Percentiles rank a stretch among this genome's conserved stretches.
Conservation (phyloP, 2,888 invertebrate species). For the Erebia ligea region DNA sequence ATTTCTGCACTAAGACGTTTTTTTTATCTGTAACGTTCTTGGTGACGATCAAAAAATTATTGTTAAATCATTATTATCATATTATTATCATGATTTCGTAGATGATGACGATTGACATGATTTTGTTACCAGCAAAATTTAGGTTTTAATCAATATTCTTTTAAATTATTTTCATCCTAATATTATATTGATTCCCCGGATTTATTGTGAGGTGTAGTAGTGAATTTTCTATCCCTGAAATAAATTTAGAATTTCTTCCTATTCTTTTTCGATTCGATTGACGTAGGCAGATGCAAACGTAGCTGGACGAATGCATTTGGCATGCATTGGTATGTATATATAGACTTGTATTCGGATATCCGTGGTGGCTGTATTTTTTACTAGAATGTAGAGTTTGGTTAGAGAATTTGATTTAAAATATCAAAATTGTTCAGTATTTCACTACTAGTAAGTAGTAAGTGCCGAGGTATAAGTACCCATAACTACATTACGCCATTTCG, state of each 20-base stretch:
- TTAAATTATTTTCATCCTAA: no score
- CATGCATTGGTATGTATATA: conserved; percentile 11
- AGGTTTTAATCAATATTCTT: no score
- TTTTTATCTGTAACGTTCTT: no score
- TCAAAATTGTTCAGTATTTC: neutral
- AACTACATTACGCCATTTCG: conserved; percentile 13
- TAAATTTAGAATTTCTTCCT: neutral
- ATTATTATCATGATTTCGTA: no score
- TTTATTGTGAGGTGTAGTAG: neutral
- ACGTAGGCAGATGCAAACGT: conserved; percentile 8
- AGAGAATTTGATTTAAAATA: conserved; percentile 6
- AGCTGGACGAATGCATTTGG: conserved; percentile 15
- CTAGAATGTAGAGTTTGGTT: neutral
- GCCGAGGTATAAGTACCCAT: neutral
- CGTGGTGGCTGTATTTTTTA: conserved; percentile 7
- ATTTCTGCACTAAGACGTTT: no score
- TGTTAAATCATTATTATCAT: no score
- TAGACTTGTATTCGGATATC: neutral
- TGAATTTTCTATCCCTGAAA: neutral
- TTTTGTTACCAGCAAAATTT: no score
- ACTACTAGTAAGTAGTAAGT: neutral
- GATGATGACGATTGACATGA: no score
- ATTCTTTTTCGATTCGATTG: conserved; percentile 14
- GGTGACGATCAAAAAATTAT: no score
- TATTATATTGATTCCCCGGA: no score